phyloP scores from a whole-genome alignment of 2,888 invertebrate species.

The Perizoma flavofasciatum region DNA sequence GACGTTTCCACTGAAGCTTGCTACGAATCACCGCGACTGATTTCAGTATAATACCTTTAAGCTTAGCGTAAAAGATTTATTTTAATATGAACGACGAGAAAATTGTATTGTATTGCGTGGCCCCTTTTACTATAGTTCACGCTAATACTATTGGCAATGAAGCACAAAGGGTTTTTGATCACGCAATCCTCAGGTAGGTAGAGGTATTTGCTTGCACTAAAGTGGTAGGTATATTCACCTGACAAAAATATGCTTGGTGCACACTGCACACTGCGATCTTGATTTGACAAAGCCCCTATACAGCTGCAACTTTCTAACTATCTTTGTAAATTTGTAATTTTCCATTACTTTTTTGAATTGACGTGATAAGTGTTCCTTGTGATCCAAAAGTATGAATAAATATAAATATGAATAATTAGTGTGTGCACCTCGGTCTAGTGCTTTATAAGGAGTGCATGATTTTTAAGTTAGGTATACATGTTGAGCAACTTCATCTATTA shows the following conservation, averaged over 20 bases:
- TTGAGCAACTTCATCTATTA: too few relatives aligned
- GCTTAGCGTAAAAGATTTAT: slow-evolving; percentile 48
- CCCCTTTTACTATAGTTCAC: slow-evolving; percentile 36
- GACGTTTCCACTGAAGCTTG: slow-evolving; percentile 73
- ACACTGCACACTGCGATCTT: too few relatives aligned
- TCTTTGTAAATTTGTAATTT: too few relatives aligned
- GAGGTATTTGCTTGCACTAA: background rate
- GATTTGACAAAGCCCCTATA: too few relatives aligned
- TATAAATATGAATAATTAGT: too few relatives aligned
- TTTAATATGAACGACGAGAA: slow-evolving; percentile 46
- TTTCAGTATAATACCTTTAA: slow-evolving; percentile 67
- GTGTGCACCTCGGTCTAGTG: too few relatives aligned
- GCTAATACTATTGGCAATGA: slow-evolving; percentile 32
- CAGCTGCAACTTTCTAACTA: too few relatives aligned
- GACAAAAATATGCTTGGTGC: background rate
- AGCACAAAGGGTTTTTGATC: slow-evolving; percentile 32
- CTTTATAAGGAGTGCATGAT: too few relatives aligned
- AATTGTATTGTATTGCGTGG: slow-evolving; percentile 41
- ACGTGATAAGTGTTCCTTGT: too few relatives aligned
- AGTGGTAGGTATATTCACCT: background rate
- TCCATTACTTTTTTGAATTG: too few relatives aligned
- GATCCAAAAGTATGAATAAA: too few relatives aligned
- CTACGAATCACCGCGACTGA: slow-evolving; percentile 72
- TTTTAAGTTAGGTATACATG: too few relatives aligned
- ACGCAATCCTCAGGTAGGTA: slow-evolving; percentile 5